Base-by-base conservation (phyloP, 2,113 vertebrate species). In the Esox niger region DNA sequence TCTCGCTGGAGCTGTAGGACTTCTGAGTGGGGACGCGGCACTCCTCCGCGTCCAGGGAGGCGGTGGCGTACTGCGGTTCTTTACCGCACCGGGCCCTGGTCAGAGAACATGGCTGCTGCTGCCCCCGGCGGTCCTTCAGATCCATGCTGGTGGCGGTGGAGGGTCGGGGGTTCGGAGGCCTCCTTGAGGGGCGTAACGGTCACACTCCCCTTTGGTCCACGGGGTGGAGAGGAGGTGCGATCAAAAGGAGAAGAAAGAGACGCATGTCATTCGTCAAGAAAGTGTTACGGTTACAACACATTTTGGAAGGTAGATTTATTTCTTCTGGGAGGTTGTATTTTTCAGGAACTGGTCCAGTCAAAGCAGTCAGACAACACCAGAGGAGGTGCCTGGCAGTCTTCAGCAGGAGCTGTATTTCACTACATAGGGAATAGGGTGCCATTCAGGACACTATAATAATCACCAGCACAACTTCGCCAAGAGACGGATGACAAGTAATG, bases 1-100 rank as follows among this genome's bases (percentile, higher is more conserved):
- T 98, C 90, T 99, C 96, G 0, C 95, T 99, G 78, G 97, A 98
- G 90, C 95, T 99, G 82, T 98, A 99, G 20, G 96, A 98, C 74
- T 98, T 98, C 91, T 98, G 96, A 0, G 95, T 99, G 38, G 96
- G 96, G 49, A 98, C 96, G 1, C 95, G 94, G 76, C 95, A 95
- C 82, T 97, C 95, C 2, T 97, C 95, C 0, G 90, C 84, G 78
- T 98, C 96, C 88, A 97, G 87, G 13, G 96, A 95, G 13, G 96
- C 94, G 46, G 94, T 94, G 0, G 93, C 96, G 71, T 95, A 98
- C 79, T 94, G 94, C 71, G 93, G 93, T 54, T 98, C 95, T 83
- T 97, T 96, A 74, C 92, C 91, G 7, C 95, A 95, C 26, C 90
- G 92, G 5, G 92, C 93, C 64, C 95, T 83, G 0, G 94, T 97